Percentiles rank a stretch among this genome's conserved stretches.
Evolutionary conservation across 2,113 vertebrate genomes (phyloP).

Genomic region (Cyrtonyx montezumae): DNA sequence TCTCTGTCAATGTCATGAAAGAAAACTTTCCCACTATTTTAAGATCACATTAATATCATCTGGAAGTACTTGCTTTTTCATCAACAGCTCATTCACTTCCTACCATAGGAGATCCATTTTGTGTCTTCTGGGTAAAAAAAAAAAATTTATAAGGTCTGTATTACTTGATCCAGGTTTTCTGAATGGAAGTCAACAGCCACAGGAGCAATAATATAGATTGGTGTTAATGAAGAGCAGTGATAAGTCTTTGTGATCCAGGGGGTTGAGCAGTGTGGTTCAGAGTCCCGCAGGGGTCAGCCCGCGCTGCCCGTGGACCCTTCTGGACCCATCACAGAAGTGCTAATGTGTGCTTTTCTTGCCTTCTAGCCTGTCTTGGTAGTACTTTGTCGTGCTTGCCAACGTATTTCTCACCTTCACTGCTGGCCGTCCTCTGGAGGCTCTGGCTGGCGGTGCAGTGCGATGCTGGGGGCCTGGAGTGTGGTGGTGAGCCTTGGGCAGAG

Average conservation of each 20-base stretch:
- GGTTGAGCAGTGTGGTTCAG: not conserved
- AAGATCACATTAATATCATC: constrained; percentile 70
- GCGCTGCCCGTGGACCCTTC: constrained; percentile 29
- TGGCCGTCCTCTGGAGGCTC: constrained; percentile 63
- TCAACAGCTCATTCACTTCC: constrained; percentile 28
- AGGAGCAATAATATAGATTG: not conserved
- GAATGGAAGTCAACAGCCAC: not conserved
- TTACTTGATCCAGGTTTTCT: constrained; percentile 16
- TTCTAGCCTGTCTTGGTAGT: constrained; percentile 40
- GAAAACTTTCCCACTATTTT: constrained; percentile 76
- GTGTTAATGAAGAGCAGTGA: not conserved
- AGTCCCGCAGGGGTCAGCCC: not conserved
- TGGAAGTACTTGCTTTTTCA: constrained; percentile 63
- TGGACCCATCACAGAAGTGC: constrained; percentile 67
- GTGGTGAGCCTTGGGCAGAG: not conserved
- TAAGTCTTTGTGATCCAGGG: not conserved
- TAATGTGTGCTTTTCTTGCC: constrained; percentile 72
- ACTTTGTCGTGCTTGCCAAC: constrained; percentile 37
- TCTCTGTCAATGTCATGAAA: constrained; percentile 78
- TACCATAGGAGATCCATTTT: not conserved
- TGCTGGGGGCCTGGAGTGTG: not conserved
- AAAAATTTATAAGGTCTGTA: not conserved
- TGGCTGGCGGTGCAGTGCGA: constrained; percentile 34
- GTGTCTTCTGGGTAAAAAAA: not conserved
- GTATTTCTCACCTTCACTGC: constrained; percentile 72